These are phyloP conservation scores for Psammodynastes pulverulentus DNA, from an alignment of 2,113 vertebrate species.

Conservation along the genomic window DNA sequence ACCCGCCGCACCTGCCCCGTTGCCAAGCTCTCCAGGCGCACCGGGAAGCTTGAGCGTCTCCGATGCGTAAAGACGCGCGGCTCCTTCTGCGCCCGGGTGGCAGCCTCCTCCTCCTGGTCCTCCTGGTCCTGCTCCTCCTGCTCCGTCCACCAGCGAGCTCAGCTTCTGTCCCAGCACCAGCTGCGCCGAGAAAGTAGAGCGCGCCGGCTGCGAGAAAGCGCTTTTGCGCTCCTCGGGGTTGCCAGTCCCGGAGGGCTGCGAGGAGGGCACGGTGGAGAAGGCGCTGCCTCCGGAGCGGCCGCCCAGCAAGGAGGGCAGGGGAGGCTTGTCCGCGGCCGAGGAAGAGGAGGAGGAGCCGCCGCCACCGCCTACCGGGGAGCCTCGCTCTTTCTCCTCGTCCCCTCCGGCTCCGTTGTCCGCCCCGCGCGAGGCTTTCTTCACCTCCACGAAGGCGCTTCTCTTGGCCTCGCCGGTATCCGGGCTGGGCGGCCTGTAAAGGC, in stretches of 20 bases:
- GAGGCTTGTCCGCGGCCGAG: constrained; percentile 29
- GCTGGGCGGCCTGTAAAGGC: constrained; percentile 76
- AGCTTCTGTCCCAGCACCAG: constrained; percentile 88
- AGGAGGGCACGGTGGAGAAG: constrained; percentile 78
- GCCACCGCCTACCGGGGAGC: constrained; percentile 16
- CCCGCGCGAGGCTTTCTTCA: constrained; percentile 79
- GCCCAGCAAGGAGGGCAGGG: constrained; percentile 39
- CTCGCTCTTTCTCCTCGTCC: constrained; percentile 58
- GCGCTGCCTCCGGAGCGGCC: constrained; percentile 71
- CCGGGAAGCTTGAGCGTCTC: constrained; percentile 86
- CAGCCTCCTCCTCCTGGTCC: constrained; percentile 48
- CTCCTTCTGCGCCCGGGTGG: constrained; percentile 79
- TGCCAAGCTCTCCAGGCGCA: constrained; percentile 71
- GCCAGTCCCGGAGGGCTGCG: constrained; percentile 65
- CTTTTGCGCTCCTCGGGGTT: constrained; percentile 81
- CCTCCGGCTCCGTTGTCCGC: constrained; percentile 32
- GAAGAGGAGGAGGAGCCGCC: background rate
- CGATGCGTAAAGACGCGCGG: constrained; percentile 82
- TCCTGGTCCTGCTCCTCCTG: too few species aligned
- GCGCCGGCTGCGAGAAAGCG: constrained; percentile 90
- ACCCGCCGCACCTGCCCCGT: constrained; percentile 72
- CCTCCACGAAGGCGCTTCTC: constrained; percentile 93
- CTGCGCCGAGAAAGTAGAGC: constrained; percentile 84
- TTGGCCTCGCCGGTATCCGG: constrained; percentile 79
- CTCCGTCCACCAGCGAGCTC: constrained; percentile 53